These are phyloP conservation scores for Chirona hameri DNA, from an alignment of 2,888 invertebrate genomes.

Conservation along the genomic window DNA sequence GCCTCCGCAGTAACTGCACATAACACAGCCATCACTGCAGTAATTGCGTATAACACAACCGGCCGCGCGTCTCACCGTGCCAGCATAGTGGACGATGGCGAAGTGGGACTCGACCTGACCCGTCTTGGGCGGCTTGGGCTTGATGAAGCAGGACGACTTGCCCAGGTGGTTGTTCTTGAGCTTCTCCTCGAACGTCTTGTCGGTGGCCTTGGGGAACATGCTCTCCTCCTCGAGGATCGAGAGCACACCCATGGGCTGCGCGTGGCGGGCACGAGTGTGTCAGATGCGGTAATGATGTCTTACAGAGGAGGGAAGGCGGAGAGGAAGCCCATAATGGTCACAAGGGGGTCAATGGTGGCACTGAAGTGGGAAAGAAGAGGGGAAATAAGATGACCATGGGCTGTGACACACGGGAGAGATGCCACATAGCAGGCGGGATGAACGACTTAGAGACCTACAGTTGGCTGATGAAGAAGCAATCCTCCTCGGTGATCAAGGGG, in stretches of 20 bases:
- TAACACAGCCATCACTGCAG: no score
- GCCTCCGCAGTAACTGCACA: no score
- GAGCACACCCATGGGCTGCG: conserved; percentile 49
- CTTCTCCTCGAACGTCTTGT: conserved; percentile 55
- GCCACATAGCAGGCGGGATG: no score
- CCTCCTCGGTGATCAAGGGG: no score
- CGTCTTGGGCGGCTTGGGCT: conserved; percentile 52
- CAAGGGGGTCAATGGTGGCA: no score
- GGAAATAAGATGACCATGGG: no score
- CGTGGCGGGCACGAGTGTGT: neutral
- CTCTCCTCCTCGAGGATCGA: conserved; percentile 59
- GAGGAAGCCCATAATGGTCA: conserved; percentile 25
- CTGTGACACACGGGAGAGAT: no score
- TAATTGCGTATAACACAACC: no score
- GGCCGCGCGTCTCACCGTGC: conserved; percentile 61
- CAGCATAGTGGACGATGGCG: conserved; percentile 57
- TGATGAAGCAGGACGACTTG: conserved; percentile 51
- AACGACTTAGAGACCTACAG: no score
- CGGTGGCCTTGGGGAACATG: conserved; percentile 57
- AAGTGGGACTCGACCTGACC: conserved; percentile 55
- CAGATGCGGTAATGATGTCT: neutral
- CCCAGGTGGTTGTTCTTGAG: conserved; percentile 55
- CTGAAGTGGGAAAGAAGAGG: no score
- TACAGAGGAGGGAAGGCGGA: neutral
- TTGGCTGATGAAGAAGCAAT: no score